A percentile compares a stretch with the other conserved stretches of the same genome.
Evolutionary conservation across 2,113 vertebrate species (phyloP).

Genomic region (Stictonetta naevosa): DNA sequence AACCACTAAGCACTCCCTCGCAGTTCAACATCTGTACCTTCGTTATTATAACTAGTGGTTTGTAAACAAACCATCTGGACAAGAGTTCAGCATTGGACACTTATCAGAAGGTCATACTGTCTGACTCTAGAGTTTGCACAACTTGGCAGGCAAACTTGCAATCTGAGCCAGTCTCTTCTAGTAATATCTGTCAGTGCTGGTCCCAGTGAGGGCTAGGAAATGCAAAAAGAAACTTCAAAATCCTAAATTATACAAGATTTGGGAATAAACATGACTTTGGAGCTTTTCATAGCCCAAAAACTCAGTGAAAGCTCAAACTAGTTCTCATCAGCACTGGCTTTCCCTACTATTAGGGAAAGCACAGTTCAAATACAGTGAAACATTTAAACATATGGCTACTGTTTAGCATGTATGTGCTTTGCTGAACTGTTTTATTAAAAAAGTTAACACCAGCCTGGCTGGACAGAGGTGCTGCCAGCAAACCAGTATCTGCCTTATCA

Average conservation of each 20-base stretch:
- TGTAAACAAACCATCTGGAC: conserved; percentile 39
- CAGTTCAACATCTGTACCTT: conserved; percentile 21
- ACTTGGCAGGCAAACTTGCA: background rate
- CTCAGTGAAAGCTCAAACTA: background rate
- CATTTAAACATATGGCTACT: conserved; percentile 10
- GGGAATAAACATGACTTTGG: background rate
- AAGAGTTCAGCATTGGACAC: background rate
- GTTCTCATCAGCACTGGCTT: background rate
- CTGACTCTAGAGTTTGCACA: background rate
- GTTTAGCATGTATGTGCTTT: background rate
- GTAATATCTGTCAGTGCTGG: background rate
- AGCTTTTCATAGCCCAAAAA: background rate
- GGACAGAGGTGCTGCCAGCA: background rate
- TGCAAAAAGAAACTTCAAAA: background rate
- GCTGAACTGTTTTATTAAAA: background rate
- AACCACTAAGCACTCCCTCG: background rate
- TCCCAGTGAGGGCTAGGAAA: background rate
- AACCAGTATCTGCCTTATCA: background rate
- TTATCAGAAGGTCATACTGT: background rate
- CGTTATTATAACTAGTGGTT: conserved; percentile 12
- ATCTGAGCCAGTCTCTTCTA: background rate
- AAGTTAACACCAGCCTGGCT: background rate
- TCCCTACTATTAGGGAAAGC: background rate
- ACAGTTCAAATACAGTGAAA: background rate
- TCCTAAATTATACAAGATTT: background rate